phyloP scores from a whole-genome alignment of 2,888 invertebrate species.

The Pteria penguin region DNA sequence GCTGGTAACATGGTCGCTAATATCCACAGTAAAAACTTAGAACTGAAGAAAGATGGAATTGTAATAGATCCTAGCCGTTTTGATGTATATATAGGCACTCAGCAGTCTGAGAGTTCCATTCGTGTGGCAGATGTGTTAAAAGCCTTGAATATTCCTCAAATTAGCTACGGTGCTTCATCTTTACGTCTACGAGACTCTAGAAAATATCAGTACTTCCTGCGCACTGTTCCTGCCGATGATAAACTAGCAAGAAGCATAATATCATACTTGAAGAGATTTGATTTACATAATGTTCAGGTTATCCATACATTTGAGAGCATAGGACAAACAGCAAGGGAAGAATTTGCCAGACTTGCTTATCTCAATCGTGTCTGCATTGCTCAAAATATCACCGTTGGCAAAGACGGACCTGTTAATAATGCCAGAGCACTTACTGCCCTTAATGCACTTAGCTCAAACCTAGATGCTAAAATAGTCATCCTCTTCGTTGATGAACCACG shows the following conservation, averaged over 20 bases:
- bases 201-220: constrained; percentile 71
- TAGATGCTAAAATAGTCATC: constrained; percentile 65
- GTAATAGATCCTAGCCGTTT: constrained; percentile 60
- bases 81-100: constrained; percentile 70
- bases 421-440: constrained; percentile 57
- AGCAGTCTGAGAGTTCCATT: constrained; percentile 69
- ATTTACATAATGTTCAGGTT: constrained; percentile 79
- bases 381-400: constrained; percentile 64
- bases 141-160: constrained; percentile 72
- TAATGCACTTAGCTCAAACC: constrained; percentile 46
- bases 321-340: constrained; percentile 66
- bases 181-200: constrained; percentile 61
- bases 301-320: constrained; percentile 69
- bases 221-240: constrained; percentile 76
- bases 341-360: constrained; percentile 70
- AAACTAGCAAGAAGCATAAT: constrained; percentile 77
- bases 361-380: constrained; percentile 73
- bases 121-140: constrained; percentile 72
- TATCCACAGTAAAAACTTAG: constrained; percentile 70
- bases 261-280: constrained; percentile 78
- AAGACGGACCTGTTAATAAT: constrained; percentile 50
- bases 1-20: constrained; percentile 76
- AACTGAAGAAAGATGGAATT: constrained; percentile 48
- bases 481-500: constrained; percentile 68
- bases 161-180: constrained; percentile 74